A percentile compares a stretch with the other conserved stretches of the same genome.
Conservation (phyloP, 1,140 invertebrate genomes). For the Spodoptera frugiperda region DNA sequence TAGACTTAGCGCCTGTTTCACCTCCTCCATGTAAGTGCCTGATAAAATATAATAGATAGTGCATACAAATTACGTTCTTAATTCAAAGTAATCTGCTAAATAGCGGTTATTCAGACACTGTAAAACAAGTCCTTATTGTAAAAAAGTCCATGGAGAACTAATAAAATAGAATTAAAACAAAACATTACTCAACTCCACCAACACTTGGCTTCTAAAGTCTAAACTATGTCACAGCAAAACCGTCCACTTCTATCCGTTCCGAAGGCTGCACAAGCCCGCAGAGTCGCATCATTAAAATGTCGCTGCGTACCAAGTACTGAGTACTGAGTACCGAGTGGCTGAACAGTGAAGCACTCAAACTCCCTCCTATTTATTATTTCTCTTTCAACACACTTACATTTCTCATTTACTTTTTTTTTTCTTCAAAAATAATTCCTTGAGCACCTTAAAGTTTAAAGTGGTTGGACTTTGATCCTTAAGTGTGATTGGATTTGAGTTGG, state of each 20-base stretch:
- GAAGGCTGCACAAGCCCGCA: neutral
- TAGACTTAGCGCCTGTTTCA: too few relatives aligned
- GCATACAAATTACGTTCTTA: too few relatives aligned
- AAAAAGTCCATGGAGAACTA: too few relatives aligned
- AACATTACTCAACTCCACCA: too few relatives aligned
- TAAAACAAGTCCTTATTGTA: too few relatives aligned
- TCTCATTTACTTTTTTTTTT: slow-evolving; percentile 38
- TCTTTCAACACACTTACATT: slow-evolving; percentile 43
- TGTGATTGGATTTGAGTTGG: too few relatives aligned
- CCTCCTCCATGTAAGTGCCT: too few relatives aligned
- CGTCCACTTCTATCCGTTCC: neutral
- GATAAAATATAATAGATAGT: too few relatives aligned
- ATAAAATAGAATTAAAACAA: too few relatives aligned
- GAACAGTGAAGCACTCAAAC: slow-evolving; percentile 38
- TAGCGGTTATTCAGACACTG: too few relatives aligned
- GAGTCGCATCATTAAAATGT: slow-evolving; percentile 48
- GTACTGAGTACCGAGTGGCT: slow-evolving; percentile 25
- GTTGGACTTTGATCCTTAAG: neutral
- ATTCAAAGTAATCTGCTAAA: too few relatives aligned
- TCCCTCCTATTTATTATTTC: slow-evolving; percentile 38
- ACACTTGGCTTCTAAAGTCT: too few relatives aligned
- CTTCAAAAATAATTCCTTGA: neutral
- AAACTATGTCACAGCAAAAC: neutral
- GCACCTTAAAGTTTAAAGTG: neutral
- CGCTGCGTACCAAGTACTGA: slow-evolving; percentile 13